Evolutionary conservation across 1,140 invertebrate species (phyloP), one percentile per base, ranked within the genome.

Genomic region (Drosophila albomicans): DNA sequence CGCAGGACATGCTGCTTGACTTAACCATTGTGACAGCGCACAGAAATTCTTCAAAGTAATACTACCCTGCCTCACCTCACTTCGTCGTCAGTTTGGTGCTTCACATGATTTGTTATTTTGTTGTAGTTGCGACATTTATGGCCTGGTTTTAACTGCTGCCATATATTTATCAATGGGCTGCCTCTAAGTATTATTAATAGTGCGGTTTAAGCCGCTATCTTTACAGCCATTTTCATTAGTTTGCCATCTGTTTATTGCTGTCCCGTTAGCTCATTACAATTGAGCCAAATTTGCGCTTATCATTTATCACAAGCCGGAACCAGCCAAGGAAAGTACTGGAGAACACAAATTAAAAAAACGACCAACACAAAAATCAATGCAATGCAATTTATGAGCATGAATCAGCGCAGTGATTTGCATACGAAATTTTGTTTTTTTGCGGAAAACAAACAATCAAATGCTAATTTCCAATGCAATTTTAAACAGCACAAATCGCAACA

Each of bases 171-270:
- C 80, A 88, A 75, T 80, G 69, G 67, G 64, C 16, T 45, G 13
- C 15, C 51, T 65, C 58, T 88, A 88, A 88, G 85, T 71, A 78
- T 89, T 88, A 88, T 88, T 88, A 89, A 88, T 88, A 89, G 84
- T 87, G 59, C 43, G 70, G 85, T 75, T 68, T 67, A 59, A 63
- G 61, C 46, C 20, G 32, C 43, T 64, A 49, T 49, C 52, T 71
- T 51, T 48, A 13, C 15, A 35, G 11, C 58, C 63, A 73, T 65
- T 68, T 77, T 65, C 52, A 63, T 67, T 68, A 68, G 58, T 63
- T 68, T 45, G 13, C 30, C 16, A 28, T 41, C 38, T 48, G 58
- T 69, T 63, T 28, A 69, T 51, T 28, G 32, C 48, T 43, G 38
- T 13, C 6, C n/a, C 58, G 51, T 69, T 63, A 69, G 51, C 71